Conservation (phyloP, 2,888 invertebrate genomes). For the Itoplectis maculator region DNA sequence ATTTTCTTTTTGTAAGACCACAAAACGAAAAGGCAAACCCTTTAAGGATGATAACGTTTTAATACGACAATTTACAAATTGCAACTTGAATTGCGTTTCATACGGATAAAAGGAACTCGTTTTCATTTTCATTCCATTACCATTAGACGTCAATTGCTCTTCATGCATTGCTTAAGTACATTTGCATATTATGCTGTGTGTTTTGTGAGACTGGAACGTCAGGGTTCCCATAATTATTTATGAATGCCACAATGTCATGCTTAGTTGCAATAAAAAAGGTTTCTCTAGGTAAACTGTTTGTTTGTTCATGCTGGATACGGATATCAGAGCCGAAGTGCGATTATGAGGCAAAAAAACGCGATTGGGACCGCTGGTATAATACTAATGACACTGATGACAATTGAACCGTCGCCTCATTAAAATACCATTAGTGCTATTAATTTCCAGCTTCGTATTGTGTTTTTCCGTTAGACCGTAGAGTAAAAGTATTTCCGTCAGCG, state of each 20-base stretch:
- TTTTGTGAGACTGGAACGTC: background rate
- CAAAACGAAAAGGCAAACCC: background rate
- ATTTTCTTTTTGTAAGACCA: background rate
- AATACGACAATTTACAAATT: no score
- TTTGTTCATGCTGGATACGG: background rate
- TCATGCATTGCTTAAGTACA: background rate
- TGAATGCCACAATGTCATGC: background rate
- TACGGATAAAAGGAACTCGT: background rate
- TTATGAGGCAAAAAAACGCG: background rate
- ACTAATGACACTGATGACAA: slow-evolving; percentile 7
- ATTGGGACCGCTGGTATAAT: background rate
- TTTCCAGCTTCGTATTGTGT: background rate
- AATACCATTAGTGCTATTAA: background rate
- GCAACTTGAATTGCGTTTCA: background rate
- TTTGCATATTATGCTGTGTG: background rate
- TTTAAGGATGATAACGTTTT: background rate
- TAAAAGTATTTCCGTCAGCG: background rate
- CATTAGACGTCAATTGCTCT: background rate
- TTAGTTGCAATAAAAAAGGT: background rate
- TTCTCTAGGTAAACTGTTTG: background rate
- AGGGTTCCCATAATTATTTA: background rate
- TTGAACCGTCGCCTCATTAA: background rate
- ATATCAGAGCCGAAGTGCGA: background rate
- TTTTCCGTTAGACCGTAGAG: background rate
- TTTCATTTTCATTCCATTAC: background rate